Evolutionary conservation across 2,888 invertebrate genomes (phyloP).

Genomic region (Nomada goodeniana): DNA sequence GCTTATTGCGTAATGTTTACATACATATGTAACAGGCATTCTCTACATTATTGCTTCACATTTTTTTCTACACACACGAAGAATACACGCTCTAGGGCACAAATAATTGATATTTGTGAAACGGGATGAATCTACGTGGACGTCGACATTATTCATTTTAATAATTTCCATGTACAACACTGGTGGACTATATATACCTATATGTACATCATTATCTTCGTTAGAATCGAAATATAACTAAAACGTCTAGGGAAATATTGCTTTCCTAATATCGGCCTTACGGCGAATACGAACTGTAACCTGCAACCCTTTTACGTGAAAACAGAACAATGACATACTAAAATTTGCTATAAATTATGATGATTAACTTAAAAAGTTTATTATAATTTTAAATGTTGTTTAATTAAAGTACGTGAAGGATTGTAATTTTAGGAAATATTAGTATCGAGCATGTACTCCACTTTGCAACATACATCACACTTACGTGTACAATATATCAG

Average conservation of each 20-base stretch:
- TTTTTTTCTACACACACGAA: constrained; percentile 22
- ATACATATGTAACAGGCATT: constrained; percentile 55
- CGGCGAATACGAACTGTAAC: too few species aligned
- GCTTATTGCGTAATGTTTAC: constrained; percentile 67
- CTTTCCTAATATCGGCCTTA: not conserved
- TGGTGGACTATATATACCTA: constrained; percentile 17
- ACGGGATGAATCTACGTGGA: not conserved
- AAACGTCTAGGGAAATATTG: constrained; percentile 42
- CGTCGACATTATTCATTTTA: constrained; percentile 44
- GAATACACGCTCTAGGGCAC: not conserved
- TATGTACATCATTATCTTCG: constrained; percentile 16
- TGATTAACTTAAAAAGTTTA: too few species aligned
- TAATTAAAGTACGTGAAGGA: too few species aligned
- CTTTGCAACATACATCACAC: too few species aligned
- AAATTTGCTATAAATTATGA: too few species aligned
- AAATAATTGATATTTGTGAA: not conserved
- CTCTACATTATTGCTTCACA: constrained; percentile 42
- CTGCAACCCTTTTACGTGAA: too few species aligned
- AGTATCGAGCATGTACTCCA: too few species aligned
- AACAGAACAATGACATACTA: too few species aligned
- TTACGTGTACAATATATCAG: too few species aligned
- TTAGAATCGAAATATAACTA: constrained; percentile 34
- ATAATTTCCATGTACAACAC: constrained; percentile 33
- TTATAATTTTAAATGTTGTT: too few species aligned
- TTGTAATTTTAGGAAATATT: too few species aligned